Conservation (phyloP, 2,888 invertebrate genomes). For the Cyclophora punctaria region DNA sequence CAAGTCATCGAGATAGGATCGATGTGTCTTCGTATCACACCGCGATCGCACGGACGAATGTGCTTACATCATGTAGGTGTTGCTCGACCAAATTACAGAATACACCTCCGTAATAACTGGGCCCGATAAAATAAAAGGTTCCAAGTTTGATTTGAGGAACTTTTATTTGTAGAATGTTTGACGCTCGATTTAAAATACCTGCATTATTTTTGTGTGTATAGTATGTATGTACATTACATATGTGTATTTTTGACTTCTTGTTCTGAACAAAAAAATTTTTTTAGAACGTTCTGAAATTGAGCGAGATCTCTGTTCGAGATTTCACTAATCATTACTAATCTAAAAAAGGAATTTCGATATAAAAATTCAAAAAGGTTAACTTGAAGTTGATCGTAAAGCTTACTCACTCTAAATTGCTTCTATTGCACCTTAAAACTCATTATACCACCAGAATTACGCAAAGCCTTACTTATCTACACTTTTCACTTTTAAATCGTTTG, state of each 20-base stretch:
- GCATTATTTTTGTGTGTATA: too few species aligned
- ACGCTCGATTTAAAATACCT: too few species aligned
- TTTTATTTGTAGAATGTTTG: too few species aligned
- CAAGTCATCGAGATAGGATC: conserved; percentile 66
- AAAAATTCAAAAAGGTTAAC: not conserved
- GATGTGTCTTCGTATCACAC: conserved; percentile 65
- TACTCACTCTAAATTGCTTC: too few species aligned
- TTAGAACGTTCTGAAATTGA: too few species aligned
- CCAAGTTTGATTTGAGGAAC: too few species aligned
- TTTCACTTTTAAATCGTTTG: conserved; percentile 5
- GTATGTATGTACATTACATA: too few species aligned
- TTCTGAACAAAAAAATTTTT: too few species aligned
- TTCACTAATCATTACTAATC: not conserved
- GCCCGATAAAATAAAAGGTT: too few species aligned
- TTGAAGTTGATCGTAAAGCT: not conserved
- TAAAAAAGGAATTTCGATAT: not conserved
- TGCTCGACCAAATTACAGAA: conserved; percentile 34
- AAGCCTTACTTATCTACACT: not conserved
- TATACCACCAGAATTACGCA: not conserved
- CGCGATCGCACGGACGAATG: conserved; percentile 61
- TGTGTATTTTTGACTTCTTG: too few species aligned
- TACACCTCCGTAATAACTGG: conserved; percentile 25
- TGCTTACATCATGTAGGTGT: conserved; percentile 70
- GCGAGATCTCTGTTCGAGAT: too few species aligned
- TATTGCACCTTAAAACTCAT: not conserved